A percentile compares a stretch with the other conserved stretches of the same genome.
Conservation (phyloP, 2,888 invertebrate genomes). For the Eristalis intricaria region DNA sequence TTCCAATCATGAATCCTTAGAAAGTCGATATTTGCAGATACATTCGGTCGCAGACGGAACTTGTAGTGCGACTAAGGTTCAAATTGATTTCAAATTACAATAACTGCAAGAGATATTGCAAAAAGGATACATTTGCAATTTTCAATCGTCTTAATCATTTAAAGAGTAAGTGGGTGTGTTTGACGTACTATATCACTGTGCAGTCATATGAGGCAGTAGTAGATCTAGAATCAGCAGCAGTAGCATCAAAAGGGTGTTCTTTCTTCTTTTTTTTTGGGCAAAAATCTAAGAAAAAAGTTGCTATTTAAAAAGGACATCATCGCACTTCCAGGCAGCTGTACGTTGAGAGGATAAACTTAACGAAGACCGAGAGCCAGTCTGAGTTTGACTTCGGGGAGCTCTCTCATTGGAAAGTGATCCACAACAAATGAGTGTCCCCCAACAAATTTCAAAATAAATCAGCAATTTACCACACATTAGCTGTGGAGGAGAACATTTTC, state of each 20-base stretch:
- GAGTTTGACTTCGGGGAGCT: constrained; percentile 14
- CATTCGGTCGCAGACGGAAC: constrained; percentile 9
- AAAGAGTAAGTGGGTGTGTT: constrained; percentile 76
- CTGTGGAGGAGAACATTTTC: constrained; percentile 32
- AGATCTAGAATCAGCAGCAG: constrained; percentile 52
- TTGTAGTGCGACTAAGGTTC: constrained; percentile 37
- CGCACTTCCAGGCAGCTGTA: constrained; percentile 73
- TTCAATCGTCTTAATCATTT: constrained; percentile 52
- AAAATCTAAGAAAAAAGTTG: constrained; percentile 69
- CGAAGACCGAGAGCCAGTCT: constrained; percentile 53
- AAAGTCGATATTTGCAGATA: constrained; percentile 35
- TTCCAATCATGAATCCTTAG: constrained; percentile 33
- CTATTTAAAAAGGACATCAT: constrained; percentile 76
- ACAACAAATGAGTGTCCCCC: constrained; percentile 67
- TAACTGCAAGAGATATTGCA: constrained; percentile 22
- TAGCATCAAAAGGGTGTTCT: constrained; percentile 35
- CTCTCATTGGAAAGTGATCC: constrained; percentile 71
- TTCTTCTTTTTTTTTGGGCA: constrained; percentile 18
- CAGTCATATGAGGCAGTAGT: constrained; percentile 56
- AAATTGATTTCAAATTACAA: constrained; percentile 25
- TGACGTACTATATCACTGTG: constrained; percentile 75
- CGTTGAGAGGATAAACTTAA: constrained; percentile 73
- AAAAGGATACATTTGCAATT: constrained; percentile 49
- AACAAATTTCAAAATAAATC: constrained; percentile 66
- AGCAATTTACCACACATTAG: constrained; percentile 55